Percentiles rank a stretch among this genome's conserved stretches.
phyloP scores from a whole-genome alignment of 2,113 vertebrate genomes.

The Verasper variegatus region DNA sequence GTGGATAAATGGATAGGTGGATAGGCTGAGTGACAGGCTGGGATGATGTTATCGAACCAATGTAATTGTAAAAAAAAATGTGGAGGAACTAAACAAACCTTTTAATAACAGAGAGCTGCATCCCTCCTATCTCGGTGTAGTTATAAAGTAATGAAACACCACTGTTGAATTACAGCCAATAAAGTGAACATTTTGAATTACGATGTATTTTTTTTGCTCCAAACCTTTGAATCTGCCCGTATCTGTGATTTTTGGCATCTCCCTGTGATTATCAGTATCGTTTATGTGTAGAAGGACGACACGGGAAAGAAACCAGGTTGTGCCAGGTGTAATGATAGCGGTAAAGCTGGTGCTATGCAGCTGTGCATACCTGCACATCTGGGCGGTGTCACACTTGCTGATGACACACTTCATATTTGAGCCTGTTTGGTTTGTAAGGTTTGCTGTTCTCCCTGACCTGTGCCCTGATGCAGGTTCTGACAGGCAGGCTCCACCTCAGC shows the following conservation, averaged over 20 bases:
- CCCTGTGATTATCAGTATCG: neutral
- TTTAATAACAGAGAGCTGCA: neutral
- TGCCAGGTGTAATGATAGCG: constrained; percentile 10
- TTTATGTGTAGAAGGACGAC: neutral
- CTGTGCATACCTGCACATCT: constrained; percentile 30
- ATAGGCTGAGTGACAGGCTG: neutral
- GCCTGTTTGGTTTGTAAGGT: constrained; percentile 19
- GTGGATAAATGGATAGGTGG: neutral
- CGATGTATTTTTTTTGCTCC: neutral
- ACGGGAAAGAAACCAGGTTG: constrained; percentile 10
- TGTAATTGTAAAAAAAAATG: neutral
- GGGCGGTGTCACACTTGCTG: constrained; percentile 21
- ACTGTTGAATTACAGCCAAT: neutral
- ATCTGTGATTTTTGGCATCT: constrained; percentile 9
- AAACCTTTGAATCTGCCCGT: neutral
- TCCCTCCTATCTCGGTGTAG: neutral
- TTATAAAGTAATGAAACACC: neutral
- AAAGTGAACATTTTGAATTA: neutral
- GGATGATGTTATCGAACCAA: neutral
- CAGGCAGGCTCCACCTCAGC: constrained; percentile 4
- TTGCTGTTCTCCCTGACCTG: constrained; percentile 48
- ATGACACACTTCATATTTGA: constrained; percentile 23
- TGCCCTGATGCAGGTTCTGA: constrained; percentile 41
- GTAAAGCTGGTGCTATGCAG: neutral
- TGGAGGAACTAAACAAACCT: neutral